phyloP scores from a whole-genome alignment of 2,113 vertebrate genomes.

The Eurystomus gularis region DNA sequence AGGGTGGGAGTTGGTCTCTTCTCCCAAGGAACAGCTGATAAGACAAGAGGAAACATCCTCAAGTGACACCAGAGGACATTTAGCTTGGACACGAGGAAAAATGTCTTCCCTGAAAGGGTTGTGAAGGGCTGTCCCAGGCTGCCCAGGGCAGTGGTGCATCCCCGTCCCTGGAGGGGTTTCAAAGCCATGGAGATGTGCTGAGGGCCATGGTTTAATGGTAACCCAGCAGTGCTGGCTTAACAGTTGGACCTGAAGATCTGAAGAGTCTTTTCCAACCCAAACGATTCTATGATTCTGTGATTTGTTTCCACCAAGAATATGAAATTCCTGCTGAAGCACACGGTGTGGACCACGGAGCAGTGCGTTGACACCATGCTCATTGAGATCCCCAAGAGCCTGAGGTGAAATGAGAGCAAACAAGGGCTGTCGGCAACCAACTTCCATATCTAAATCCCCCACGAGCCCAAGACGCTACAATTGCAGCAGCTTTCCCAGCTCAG shows the following conservation, averaged over 20 bases:
- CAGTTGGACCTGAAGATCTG: background rate
- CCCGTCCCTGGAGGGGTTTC: background rate
- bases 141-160: background rate
- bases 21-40: background rate
- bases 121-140: background rate
- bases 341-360: background rate
- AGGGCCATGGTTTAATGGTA: background rate
- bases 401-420: background rate
- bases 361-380: accelerated
- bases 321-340: background rate
- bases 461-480: background rate
- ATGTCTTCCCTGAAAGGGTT: background rate
- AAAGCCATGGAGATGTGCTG: background rate
- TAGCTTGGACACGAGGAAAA: background rate
- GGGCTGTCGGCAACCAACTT: background rate
- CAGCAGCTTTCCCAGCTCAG: conserved; percentile 19
- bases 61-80: background rate
- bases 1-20: background rate
- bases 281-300: background rate
- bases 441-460: background rate
- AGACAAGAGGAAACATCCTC: background rate
- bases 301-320: background rate
- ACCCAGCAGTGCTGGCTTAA: too few relatives aligned
- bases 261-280: background rate
- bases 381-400: background rate